These are phyloP conservation scores for Troides oblongomaculatus DNA, from an alignment of 2,888 invertebrate genomes.

Conservation along the genomic window DNA sequence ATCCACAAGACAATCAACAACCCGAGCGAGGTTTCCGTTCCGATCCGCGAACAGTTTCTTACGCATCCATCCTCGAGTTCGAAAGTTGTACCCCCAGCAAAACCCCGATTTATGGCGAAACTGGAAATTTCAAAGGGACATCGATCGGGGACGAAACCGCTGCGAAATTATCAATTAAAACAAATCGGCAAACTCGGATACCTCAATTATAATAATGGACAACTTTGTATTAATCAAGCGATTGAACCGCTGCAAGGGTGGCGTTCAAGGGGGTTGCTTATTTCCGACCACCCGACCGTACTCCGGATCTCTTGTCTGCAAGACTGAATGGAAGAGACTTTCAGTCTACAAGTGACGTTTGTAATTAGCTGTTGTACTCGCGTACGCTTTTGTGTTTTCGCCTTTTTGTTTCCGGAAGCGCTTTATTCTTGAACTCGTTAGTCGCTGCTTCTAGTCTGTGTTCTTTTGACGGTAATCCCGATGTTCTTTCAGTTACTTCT, in stretches of 20 bases:
- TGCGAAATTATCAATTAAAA: slow-evolving; percentile 48
- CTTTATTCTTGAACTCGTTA: slow-evolving; percentile 24
- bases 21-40: background rate
- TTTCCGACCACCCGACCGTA: slow-evolving; percentile 34
- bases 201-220: slow-evolving; percentile 57
- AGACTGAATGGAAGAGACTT: slow-evolving; percentile 32
- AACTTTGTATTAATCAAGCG: slow-evolving; percentile 57
- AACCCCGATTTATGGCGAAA: slow-evolving; percentile 17
- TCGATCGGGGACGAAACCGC: slow-evolving; percentile 35
- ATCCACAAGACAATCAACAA: background rate
- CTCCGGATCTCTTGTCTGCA: slow-evolving; percentile 21
- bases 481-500: slow-evolving; percentile 16
- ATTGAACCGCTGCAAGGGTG: slow-evolving; percentile 41
- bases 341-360: slow-evolving; percentile 14
- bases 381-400: slow-evolving; percentile 9
- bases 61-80: slow-evolving; percentile 22
- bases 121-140: slow-evolving; percentile 33
- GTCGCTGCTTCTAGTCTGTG: slow-evolving; percentile 4
- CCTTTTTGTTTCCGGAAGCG: slow-evolving; percentile 15
- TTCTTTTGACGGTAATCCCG: slow-evolving; percentile 6
- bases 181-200: slow-evolving; percentile 46
- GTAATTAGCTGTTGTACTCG: slow-evolving; percentile 17
- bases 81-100: slow-evolving; percentile 14
- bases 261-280: slow-evolving; percentile 29
- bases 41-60: slow-evolving; percentile 20